Base-by-base conservation (phyloP, 2,113 vertebrate genomes). In the Puffinus mauretanicus region DNA sequence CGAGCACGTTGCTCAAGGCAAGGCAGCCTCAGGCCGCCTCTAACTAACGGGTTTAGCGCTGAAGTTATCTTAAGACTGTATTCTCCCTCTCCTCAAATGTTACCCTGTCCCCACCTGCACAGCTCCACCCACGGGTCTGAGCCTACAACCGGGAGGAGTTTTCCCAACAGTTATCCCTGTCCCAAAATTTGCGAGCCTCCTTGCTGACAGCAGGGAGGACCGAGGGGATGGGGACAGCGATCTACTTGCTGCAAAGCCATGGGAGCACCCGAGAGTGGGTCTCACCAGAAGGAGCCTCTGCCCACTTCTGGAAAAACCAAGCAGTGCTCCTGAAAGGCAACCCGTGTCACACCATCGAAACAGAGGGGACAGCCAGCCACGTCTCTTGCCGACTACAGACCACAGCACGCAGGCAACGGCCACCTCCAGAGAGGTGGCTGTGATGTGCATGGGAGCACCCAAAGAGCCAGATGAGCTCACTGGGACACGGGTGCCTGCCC, bases 1-100 rank as follows among this genome's bases (percentile, higher is more conserved):
- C 1, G 2, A 40, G 52, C 18, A 47, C 1, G 2, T 3, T 21
- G 55, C 46, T 65, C 19, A 27, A 49, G 60, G 44, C 60, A 85
- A 64, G 44, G 32, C 44, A 32, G 61, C 46, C 73, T 67, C 47
- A 17, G 40, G 57, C 34, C 71, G 75, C 6, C 77, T 65, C 49
- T 42, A 16, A 40, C 13, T 3, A 0, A 2, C 1, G 6, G 9
- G 4, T 17, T 20, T 30, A 55, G 36, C 21, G 29, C 3, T 3
- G 8, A 10, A 15, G 16, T 13, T 13, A 25, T 17, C 38, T 51
- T 13, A 17, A 58, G 18, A 9, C 1, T 0, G 20, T 10, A 24
- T 25, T 46, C 17, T 52, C 40, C 65, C 38, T 55, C 44, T 77
- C 38, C 73, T 44, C 58, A 9, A 13, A 30, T 1, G 9, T 26